Conservation (phyloP, 2,888 invertebrate species). For the Glyphotaelius pellucidus region DNA sequence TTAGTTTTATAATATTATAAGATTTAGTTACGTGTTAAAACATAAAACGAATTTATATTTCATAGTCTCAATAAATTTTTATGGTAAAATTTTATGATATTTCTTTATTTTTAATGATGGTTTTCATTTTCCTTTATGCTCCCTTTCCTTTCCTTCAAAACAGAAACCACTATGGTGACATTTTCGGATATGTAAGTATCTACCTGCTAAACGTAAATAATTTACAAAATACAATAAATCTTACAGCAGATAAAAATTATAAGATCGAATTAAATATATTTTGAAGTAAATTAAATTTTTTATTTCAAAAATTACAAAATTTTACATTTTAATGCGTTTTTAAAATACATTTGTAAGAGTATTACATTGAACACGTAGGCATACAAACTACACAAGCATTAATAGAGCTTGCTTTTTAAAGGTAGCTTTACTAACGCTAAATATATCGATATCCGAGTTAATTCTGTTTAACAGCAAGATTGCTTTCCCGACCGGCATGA, state of each 20-base stretch:
- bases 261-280: neutral
- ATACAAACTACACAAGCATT: too few relatives aligned
- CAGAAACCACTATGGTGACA: neutral
- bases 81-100: slow-evolving; percentile 11
- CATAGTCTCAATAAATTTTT: slow-evolving; percentile 54
- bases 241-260: neutral
- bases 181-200: neutral
- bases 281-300: too few relatives aligned
- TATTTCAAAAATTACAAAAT: too few relatives aligned
- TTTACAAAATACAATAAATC: neutral
- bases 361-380: too few relatives aligned
- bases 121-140: neutral
- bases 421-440: too few relatives aligned
- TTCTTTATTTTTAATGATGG: neutral
- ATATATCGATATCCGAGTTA: too few relatives aligned
- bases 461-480: too few relatives aligned
- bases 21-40: slow-evolving; percentile 43
- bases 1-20: slow-evolving; percentile 42
- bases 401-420: too few relatives aligned
- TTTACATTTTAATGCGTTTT: too few relatives aligned
- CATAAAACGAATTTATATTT: slow-evolving; percentile 49
- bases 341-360: too few relatives aligned
- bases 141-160: neutral
- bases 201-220: neutral
- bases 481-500: too few relatives aligned